Percentiles rank a stretch among this genome's conserved stretches.
Conservation (phyloP, 2,888 invertebrate species). For the Lobophora halterata region DNA sequence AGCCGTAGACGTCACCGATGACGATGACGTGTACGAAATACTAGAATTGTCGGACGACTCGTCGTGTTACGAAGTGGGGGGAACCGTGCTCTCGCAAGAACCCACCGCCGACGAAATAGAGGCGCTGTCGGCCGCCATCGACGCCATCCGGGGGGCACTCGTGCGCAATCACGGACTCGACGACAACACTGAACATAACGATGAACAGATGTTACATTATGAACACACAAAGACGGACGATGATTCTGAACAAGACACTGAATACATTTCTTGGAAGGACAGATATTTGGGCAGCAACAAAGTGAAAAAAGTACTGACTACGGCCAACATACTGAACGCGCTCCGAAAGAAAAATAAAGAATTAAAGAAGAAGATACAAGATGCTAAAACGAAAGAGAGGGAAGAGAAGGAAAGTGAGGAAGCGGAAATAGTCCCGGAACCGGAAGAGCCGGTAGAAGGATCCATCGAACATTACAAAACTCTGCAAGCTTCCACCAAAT, state of each 20-base stretch:
- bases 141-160: constrained; percentile 63
- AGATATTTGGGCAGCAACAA: constrained; percentile 81
- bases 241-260: constrained; percentile 15
- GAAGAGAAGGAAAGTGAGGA: constrained; percentile 33
- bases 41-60: constrained; percentile 67
- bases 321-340: constrained; percentile 80
- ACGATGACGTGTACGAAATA: constrained; percentile 46
- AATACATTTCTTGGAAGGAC: constrained; percentile 77
- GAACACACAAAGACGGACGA: constrained; percentile 6
- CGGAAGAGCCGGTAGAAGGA: too few relatives aligned
- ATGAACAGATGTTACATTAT: too few relatives aligned
- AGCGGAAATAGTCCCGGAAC: constrained; percentile 34
- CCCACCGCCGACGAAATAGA: constrained; percentile 69
- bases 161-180: constrained; percentile 44
- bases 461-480: constrained; percentile 80
- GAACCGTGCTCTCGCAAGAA: constrained; percentile 65
- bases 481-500: constrained; percentile 58
- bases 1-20: constrained; percentile 17
- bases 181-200: too few relatives aligned
- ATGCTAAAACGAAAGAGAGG: constrained; percentile 38
- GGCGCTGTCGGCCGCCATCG: constrained; percentile 71
- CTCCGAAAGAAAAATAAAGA: constrained; percentile 81
- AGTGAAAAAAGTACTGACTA: constrained; percentile 79
- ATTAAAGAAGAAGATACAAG: constrained; percentile 61
- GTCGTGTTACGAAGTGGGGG: constrained; percentile 60